Evolutionary conservation across 2,113 vertebrate genomes (phyloP), one percentile per base, ranked within the genome.

Genomic region (Strix uralensis): DNA sequence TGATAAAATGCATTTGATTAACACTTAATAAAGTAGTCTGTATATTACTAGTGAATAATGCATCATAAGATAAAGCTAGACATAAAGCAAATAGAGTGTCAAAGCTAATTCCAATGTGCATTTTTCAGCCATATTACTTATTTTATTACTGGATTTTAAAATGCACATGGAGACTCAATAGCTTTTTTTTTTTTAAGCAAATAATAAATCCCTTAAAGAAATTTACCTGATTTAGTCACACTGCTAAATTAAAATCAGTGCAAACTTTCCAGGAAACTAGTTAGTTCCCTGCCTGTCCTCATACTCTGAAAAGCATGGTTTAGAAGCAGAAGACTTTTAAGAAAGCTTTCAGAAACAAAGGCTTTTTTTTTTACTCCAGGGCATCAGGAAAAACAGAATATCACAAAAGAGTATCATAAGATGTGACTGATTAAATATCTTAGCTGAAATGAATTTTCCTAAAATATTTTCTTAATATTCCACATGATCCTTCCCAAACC

Each of bases 51-150:
- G 98, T 99, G 98, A 99, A 99, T 99, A 99, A 99, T 99, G 98
- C 98, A 97, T 96, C 86, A 71, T 94, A 97, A 98, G 98, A 99
- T 98, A 98, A 98, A 98, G 97, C 98, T 98, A 98, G 99, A 99
- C 99, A 98, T 97, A 98, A 98, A 98, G 98, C 98, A 99, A 99
- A 99, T 98, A 98, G 97, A 97, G 96, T 98, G 99, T 99, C 99
- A 99, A 98, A 99, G 96, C 96, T 98, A 98, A 99, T 99, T 98
- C 97, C 46, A 97, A 93, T 96, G 92, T 97, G 98, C 98, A 99
- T 99, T 99, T 98, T 98, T 99, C 99, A 99, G 98, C 90, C 93
- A 97, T 96, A 98, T 97, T 97, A 98, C 97, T 97, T 97, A 94
- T 96, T 98, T 98, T 98, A 99, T 99, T 98, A 98, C 91, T 92